Percentiles rank a stretch among this genome's conserved stretches.
Conservation (phyloP, 2,888 invertebrate species). For the Phorcus lineatus region DNA sequence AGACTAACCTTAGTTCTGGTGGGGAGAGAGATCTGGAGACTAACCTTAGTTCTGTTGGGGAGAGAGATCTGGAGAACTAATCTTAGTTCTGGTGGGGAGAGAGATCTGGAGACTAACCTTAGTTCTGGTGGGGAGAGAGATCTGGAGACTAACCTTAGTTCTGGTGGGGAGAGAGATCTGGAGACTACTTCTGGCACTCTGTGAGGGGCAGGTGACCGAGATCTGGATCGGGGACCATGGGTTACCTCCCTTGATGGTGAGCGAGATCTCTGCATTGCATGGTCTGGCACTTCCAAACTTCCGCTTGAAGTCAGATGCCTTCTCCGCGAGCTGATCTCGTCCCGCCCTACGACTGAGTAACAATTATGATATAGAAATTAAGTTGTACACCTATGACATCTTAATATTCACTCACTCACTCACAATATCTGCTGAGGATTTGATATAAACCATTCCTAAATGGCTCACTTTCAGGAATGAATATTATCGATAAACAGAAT, state of each 20-base stretch:
- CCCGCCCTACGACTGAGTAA: constrained; percentile 53
- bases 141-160: constrained; percentile 74
- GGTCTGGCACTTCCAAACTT: constrained; percentile 65
- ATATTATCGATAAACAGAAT: too few relatives aligned
- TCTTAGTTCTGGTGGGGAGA: too few relatives aligned
- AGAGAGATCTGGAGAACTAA: too few relatives aligned
- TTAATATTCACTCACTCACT: too few relatives aligned
- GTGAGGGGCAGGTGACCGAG: constrained; percentile 66
- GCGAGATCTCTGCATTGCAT: constrained; percentile 56
- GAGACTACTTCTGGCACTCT: constrained; percentile 73
- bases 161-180: constrained; percentile 88
- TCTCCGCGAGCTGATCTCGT: constrained; percentile 53
- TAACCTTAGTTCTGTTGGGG: too few relatives aligned
- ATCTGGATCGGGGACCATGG: constrained; percentile 54
- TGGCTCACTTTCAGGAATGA: too few relatives aligned
- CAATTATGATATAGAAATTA: neutral
- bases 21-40: constrained; percentile 86
- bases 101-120: too few relatives aligned
- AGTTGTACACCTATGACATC: too few relatives aligned
- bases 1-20: constrained; percentile 81
- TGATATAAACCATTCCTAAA: too few relatives aligned
- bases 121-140: too few relatives aligned
- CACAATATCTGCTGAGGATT: too few relatives aligned
- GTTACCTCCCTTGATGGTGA: constrained; percentile 50
- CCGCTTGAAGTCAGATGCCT: constrained; percentile 50